Percentiles rank a stretch among this genome's conserved stretches.
phyloP scores from a whole-genome alignment of 2,888 invertebrate genomes.

The Ectemnius continuus region DNA sequence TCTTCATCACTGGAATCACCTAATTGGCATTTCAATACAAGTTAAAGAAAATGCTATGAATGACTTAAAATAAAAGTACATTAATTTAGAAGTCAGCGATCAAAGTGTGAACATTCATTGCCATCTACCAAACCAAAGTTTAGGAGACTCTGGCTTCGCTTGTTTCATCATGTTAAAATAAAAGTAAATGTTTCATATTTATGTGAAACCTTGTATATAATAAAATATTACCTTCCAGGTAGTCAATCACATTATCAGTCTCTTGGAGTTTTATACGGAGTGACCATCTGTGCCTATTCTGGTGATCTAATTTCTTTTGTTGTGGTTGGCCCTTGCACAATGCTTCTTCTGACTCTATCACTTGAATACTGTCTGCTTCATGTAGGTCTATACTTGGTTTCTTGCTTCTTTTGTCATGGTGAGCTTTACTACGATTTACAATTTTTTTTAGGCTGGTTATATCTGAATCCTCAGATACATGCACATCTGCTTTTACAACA shows the following conservation, averaged over 20 bases:
- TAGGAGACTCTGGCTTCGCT: conserved; percentile 58
- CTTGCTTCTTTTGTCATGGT: conserved; percentile 24
- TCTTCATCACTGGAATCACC: conserved; percentile 53
- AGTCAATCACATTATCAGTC: conserved; percentile 31
- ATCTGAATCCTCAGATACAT: conserved; percentile 46
- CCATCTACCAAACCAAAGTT: conserved; percentile 55
- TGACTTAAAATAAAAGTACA: neutral
- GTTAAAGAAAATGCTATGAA: conserved; percentile 14
- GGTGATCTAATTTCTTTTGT: neutral
- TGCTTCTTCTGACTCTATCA: conserved; percentile 45
- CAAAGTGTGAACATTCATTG: conserved; percentile 71
- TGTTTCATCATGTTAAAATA: conserved; percentile 54
- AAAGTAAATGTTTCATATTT: neutral
- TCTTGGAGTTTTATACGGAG: conserved; percentile 66
- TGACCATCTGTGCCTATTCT: conserved; percentile 66
- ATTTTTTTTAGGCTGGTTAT: neutral
- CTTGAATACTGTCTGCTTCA: conserved; percentile 48
- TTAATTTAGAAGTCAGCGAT: conserved; percentile 69
- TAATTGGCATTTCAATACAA: conserved; percentile 40
- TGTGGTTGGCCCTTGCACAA: too few relatives aligned
- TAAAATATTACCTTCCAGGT: conserved; percentile 33
- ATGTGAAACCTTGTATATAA: neutral
- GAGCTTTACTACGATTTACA: conserved; percentile 14
- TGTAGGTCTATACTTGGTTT: conserved; percentile 36
- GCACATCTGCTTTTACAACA: conserved; percentile 69